Evolutionary conservation across 2,888 invertebrate species (phyloP).

Genomic region (Lymantria monacha): DNA sequence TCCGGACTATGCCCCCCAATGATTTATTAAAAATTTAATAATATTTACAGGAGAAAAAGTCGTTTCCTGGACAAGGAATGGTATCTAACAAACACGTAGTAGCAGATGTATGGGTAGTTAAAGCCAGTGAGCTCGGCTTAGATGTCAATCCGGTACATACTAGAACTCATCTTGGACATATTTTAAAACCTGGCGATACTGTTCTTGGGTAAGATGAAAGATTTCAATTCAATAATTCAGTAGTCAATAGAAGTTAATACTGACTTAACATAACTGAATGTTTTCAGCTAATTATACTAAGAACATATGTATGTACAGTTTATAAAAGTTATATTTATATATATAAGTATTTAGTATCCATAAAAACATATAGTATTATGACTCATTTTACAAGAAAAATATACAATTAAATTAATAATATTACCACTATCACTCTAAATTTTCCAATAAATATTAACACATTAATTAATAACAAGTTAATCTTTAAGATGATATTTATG

Average conservation of each 20-base stretch:
- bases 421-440: no score
- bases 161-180: slow-evolving; percentile 96
- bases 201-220: slow-evolving; percentile 88
- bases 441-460: no score
- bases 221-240: not conserved
- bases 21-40: not conserved
- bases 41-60: slow-evolving; percentile 84
- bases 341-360: no score
- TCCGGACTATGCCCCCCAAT: no score
- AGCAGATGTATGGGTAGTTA: slow-evolving; percentile 97
- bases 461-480: no score
- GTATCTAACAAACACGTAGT: slow-evolving; percentile 93
- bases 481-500: no score
- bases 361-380: no score
- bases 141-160: slow-evolving; percentile 92
- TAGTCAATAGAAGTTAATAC: not conserved
- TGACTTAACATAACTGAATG: not conserved
- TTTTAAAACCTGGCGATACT: slow-evolving; percentile 95
- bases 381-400: no score
- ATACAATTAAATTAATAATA: no score
- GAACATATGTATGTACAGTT: no score
- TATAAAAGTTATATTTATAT: no score
- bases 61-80: slow-evolving; percentile 93
- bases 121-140: slow-evolving; percentile 91
- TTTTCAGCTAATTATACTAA: no score